Percentiles rank a stretch among this genome's conserved stretches.
Conservation (phyloP, 2,113 vertebrate species). For the Cacatua alba region DNA sequence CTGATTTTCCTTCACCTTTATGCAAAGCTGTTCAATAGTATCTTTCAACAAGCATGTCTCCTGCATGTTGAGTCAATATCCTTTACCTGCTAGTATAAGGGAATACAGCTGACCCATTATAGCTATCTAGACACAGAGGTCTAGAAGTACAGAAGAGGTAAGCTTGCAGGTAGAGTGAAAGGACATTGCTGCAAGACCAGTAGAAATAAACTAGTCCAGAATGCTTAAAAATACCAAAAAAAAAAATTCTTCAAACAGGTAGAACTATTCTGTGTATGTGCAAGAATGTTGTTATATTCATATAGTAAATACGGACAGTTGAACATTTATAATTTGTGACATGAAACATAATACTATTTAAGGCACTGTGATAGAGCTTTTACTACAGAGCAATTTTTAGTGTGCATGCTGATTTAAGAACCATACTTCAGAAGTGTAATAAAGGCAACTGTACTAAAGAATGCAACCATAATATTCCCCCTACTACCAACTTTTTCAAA, state of each 20-base stretch:
- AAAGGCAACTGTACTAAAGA: not conserved
- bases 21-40: not conserved
- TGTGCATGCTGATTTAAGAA: not conserved
- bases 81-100: not conserved
- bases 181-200: not conserved
- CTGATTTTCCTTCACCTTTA: not conserved
- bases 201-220: not conserved
- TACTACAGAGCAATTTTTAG: not conserved
- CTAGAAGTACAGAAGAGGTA: not conserved
- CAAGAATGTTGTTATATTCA: not conserved
- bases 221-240: not conserved
- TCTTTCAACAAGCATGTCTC: not conserved
- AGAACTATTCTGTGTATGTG: not conserved
- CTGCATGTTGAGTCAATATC: not conserved
- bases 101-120: not conserved
- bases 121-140: not conserved
- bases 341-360: not conserved
- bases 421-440: not conserved
- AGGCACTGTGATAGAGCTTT: not conserved
- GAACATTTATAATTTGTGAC: not conserved
- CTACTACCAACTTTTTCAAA: not conserved
- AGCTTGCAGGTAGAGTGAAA: not conserved
- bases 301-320: not conserved
- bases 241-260: not conserved
- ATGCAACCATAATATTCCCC: not conserved